Base-by-base conservation (phyloP, 2,888 invertebrate species). In the Trachelus stipa region DNA sequence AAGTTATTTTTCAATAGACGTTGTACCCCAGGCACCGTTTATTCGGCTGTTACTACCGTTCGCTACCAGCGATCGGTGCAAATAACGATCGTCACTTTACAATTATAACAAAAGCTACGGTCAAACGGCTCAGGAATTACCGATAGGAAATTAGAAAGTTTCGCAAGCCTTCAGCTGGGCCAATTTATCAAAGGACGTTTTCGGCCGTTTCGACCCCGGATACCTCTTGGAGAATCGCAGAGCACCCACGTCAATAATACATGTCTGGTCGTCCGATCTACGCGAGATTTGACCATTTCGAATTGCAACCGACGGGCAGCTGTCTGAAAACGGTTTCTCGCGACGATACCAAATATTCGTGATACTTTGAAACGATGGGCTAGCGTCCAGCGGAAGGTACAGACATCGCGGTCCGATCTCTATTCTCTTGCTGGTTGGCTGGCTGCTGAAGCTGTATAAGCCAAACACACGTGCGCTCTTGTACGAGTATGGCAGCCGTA, bases 291-390 rank as follows among this genome's bases (percentile, higher is more conserved):
- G 56, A 23, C 56, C 56, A 56, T 23, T 56, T 56, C 23, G 56
- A 56, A 56, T 56, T 23, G 23, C 56, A 9, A 3, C 56, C 23
- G 23, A 9, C 23, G 23, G 23, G 56, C 9, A 9, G 56, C 56
- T 56, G 56, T 56, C 56, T 56, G 56, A 23, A 56, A 23, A 23
- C 23, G 56, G 56, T 23, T 56, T 56, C 11, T 30, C 30, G 30
- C 31, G 31, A 33, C 31, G 71, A 11, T 71, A 71, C 71, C 9
- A 71, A 71, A 71, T 71, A 71, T 82, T 86, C 82, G 85, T 86
- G 82, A 86, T 87, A 87, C 85, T 87, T 86, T 84, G 83, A 86
- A 88, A 87, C 85, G 86, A 85, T 87, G 88, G 85, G 86, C 87
- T 88, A 85, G 85, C 88, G 88, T 88, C 88, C 83, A 71, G 71